phyloP scores from a whole-genome alignment of 2,797 vertebrate genomes.

The Sciurus carolinensis region DNA sequence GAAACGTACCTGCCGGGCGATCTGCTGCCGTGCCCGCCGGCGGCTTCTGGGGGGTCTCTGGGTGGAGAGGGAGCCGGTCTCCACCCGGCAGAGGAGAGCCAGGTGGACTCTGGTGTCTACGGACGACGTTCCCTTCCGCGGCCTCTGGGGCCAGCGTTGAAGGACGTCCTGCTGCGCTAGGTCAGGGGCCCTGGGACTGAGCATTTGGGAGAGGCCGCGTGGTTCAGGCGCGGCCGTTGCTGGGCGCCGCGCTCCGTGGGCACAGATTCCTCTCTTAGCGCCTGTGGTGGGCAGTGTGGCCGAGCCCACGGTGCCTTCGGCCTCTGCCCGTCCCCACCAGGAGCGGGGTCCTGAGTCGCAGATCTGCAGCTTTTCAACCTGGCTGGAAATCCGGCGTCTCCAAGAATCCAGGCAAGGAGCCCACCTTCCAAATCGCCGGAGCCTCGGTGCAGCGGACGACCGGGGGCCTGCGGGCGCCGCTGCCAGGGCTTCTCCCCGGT shows the following conservation, averaged over 20 bases:
- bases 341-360: background rate
- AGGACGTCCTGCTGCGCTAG: no score
- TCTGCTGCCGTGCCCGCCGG: background rate
- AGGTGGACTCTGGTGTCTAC: background rate
- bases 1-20: slow-evolving; percentile 78
- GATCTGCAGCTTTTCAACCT: background rate
- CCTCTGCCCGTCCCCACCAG: background rate
- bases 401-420: background rate
- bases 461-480: no score
- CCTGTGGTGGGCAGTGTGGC: background rate
- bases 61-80: background rate
- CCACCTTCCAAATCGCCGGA: no score
- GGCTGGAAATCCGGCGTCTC: background rate
- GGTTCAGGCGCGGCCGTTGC: background rate
- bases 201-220: background rate
- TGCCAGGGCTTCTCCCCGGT: background rate
- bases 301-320: background rate
- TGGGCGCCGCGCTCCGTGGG: background rate
- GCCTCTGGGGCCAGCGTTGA: background rate
- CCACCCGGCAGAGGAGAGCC: background rate
- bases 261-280: background rate
- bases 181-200: slow-evolving; percentile 24
- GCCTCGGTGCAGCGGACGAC: no score
- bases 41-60: slow-evolving; percentile 52
- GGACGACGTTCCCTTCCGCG: background rate